These are phyloP conservation scores for Hyla sarda DNA, from an alignment of 2,113 vertebrate genomes.

Conservation along the genomic window DNA sequence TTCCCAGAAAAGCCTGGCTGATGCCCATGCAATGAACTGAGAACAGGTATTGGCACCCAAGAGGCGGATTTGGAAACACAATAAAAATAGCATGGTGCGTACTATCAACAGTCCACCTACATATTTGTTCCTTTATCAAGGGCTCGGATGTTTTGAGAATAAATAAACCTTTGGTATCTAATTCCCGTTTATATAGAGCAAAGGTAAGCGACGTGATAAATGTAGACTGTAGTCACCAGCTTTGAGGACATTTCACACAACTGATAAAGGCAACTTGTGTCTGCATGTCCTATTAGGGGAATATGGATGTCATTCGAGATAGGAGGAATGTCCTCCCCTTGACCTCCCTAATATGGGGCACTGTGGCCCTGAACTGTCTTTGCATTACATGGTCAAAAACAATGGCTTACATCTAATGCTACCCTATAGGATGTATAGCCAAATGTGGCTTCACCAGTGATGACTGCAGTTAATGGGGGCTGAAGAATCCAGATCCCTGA, in stretches of 20 bases:
- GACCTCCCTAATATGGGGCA: too few relatives aligned
- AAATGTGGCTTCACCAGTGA: too few relatives aligned
- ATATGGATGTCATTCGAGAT: not conserved
- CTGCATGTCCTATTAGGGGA: too few relatives aligned
- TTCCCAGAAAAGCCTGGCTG: not conserved
- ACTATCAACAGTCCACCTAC: not conserved
- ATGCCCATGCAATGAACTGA: not conserved
- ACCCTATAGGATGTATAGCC: too few relatives aligned
- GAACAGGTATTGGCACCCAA: not conserved
- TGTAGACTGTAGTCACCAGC: not conserved
- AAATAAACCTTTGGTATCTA: slow-evolving; percentile 18
- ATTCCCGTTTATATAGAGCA: not conserved
- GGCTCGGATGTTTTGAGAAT: not conserved
- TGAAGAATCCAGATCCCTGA: too few relatives aligned
- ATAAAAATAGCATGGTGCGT: not conserved
- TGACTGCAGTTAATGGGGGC: too few relatives aligned
- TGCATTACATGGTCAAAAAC: too few relatives aligned
- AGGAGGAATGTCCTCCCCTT: too few relatives aligned
- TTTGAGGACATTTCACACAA: not conserved
- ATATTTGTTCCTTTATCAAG: slow-evolving; percentile 26
- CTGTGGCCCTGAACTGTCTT: too few relatives aligned
- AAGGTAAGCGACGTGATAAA: not conserved
- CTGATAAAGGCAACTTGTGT: too few relatives aligned
- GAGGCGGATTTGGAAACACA: not conserved
- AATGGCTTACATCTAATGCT: too few relatives aligned